Evolutionary conservation across 2,113 vertebrate genomes (phyloP).

Genomic region (Pipa parva): DNA sequence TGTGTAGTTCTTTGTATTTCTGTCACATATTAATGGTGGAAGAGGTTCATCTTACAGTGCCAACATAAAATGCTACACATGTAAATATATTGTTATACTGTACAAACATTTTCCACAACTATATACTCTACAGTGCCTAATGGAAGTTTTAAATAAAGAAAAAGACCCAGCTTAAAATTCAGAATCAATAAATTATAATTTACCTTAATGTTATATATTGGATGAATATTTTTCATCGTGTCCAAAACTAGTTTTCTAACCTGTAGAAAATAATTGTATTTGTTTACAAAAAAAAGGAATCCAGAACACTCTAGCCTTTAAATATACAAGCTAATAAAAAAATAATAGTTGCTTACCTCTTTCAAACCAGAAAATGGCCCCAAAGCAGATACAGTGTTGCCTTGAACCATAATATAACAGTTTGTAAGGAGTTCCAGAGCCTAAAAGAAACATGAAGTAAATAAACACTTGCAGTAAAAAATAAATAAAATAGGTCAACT

Average conservation of each 20-base stretch:
- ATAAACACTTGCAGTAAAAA: rapidly evolving
- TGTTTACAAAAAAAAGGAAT: too few relatives aligned
- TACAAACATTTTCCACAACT: too few relatives aligned
- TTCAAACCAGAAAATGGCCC: conserved; percentile 86
- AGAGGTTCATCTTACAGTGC: too few relatives aligned
- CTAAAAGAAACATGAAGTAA: conserved; percentile 52
- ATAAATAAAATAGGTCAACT: conserved; percentile 12
- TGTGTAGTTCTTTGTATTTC: too few relatives aligned
- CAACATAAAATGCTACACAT: too few relatives aligned
- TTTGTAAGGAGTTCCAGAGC: conserved; percentile 88
- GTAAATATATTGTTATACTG: too few relatives aligned
- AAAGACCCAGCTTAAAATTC: too few relatives aligned
- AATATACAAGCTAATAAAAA: not conserved
- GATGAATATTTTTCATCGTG: conserved; percentile 98
- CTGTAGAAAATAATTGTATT: conserved; percentile 55
- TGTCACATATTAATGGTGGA: too few relatives aligned
- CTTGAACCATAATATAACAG: conserved; percentile 97
- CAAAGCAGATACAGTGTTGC: conserved; percentile 91
- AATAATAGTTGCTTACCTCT: conserved; percentile 67
- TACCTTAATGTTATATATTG: conserved; percentile 98
- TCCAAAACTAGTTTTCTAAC: conserved; percentile 94
- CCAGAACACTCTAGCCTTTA: not conserved
- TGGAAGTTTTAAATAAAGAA: too few relatives aligned
- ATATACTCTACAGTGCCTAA: too few relatives aligned
- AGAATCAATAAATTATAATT: too few relatives aligned